Evolutionary conservation across 2,113 vertebrate genomes (phyloP).

Genomic region (Gavia stellata): DNA sequence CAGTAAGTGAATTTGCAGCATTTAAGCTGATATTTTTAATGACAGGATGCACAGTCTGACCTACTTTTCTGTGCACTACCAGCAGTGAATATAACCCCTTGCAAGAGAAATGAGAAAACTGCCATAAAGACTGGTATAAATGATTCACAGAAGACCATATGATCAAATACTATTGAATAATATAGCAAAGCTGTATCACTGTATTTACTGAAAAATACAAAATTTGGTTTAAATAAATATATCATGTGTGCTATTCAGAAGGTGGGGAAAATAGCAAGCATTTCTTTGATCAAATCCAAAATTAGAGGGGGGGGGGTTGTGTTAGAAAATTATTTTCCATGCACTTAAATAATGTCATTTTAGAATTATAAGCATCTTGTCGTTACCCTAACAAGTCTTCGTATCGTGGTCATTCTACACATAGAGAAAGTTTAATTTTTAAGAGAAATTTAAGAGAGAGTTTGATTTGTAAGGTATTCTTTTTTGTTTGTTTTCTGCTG

Average conservation of each 20-base stretch:
- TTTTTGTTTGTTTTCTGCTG: not conserved
- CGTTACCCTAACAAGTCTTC: not conserved
- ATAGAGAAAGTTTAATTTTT: not conserved
- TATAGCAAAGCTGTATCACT: not conserved
- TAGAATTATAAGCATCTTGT: not conserved
- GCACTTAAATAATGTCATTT: not conserved
- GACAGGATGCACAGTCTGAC: not conserved
- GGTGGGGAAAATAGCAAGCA: not conserved
- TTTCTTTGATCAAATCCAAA: not conserved
- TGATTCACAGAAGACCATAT: not conserved
- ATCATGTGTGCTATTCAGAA: not conserved
- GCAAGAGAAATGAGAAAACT: not conserved
- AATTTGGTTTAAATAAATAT: not conserved
- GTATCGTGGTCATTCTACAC: not conserved
- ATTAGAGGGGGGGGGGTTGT: too few relatives aligned
- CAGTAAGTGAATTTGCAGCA: not conserved
- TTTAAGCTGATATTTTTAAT: constrained; percentile 24
- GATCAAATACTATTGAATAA: not conserved
- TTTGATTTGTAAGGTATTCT: not conserved
- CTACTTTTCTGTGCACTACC: constrained; percentile 3
- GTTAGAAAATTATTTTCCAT: not conserved
- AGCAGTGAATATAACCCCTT: not conserved
- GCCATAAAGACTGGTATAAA: not conserved
- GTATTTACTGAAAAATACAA: not conserved
- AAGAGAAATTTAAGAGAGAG: not conserved